Base-by-base conservation (phyloP, 2,888 invertebrate species). In the Hirtodrosophila duncani region DNA sequence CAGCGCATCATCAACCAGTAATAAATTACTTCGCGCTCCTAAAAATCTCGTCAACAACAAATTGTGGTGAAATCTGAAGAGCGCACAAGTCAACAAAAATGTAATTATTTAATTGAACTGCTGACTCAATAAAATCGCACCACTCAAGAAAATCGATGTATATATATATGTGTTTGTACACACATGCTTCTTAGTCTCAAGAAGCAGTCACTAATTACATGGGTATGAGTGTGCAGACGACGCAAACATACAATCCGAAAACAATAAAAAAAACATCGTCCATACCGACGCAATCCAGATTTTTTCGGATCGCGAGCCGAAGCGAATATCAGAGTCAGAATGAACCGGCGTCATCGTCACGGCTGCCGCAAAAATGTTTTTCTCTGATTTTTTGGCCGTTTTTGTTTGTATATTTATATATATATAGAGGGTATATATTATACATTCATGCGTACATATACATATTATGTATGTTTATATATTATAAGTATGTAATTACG, bases 231-330 rank as follows among this genome's bases (percentile, higher is more conserved):
- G 29, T 10, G 30, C 20, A 29, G 17, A 41, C n/a, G n/a, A n/a
- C 21, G 33, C 34, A 59, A 44, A 33, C 37, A 46, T 31, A 41
- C 48, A 51, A 50, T 48, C 37, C 39, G 29, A 55, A 49, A 50
- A 37, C 34, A 39, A 43, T 20, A 27, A 39, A 24, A 56, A 45
- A 45, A 59, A 55, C 39, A 37, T 62, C 41, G 65, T 44, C 55
- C 17, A 17, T 51, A 57, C 69, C 44, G 53, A 44, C 60, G 30
- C 43, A 66, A 63, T 69, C 69, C 61, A 66, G 67, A 63, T 68
- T 61, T 48, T 23, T 55, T 60, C 55, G 66, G 67, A 63, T 69
- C 14, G 16, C 10, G 9, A 14, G 26, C 9, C 6, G 6, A 37
- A 24, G 9, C 17, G n/a, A 31, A 18, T 10, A n/a, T 10, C 10